Percentiles rank a stretch among this genome's conserved stretches.
Evolutionary conservation across 2,888 invertebrate genomes (phyloP).

Genomic region (Arge pagana): DNA sequence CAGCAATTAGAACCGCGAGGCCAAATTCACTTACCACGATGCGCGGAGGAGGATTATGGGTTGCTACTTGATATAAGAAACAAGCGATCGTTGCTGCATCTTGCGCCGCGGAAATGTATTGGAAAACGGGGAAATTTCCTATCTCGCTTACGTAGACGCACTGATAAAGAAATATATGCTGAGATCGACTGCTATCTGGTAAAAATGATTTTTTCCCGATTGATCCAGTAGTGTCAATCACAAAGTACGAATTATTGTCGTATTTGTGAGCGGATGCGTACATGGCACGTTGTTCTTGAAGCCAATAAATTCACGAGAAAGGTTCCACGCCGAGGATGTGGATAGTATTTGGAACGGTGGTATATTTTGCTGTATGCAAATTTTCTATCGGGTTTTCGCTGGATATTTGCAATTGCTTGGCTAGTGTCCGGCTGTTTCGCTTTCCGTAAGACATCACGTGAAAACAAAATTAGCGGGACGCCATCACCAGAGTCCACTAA

Average conservation of each 20-base stretch:
- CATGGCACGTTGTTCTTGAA: conserved; percentile 15
- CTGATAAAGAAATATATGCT: conserved; percentile 32
- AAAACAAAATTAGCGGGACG: conserved; percentile 1
- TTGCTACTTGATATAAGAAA: conserved; percentile 26
- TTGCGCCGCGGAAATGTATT: conserved; percentile 31
- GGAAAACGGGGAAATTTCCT: conserved; percentile 29
- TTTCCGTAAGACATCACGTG: conserved; percentile 3
- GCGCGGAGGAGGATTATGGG: conserved; percentile 19
- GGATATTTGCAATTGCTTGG: conserved; percentile 18
- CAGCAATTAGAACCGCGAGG: conserved; percentile 26
- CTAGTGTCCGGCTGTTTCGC: conserved; percentile 10
- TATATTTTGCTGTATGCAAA: conserved; percentile 23
- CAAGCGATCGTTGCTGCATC: conserved; percentile 25
- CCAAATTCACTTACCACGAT: conserved; percentile 30
- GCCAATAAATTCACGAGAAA: conserved; percentile 27
- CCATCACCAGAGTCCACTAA: conserved; percentile 7
- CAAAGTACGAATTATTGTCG: conserved; percentile 12
- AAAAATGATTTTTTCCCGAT: conserved; percentile 15
- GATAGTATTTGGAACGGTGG: conserved; percentile 1
- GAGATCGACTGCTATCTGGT: conserved; percentile 9
- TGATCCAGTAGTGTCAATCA: conserved; percentile 26
- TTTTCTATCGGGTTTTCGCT: conserved; percentile 19
- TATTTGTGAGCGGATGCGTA: conserved; percentile 22
- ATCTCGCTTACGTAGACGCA: conserved; percentile 21
- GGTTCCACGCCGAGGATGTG: conserved; percentile 23